Conservation (phyloP, 1,140 invertebrate genomes). For the Drosophila oshimai region DNA sequence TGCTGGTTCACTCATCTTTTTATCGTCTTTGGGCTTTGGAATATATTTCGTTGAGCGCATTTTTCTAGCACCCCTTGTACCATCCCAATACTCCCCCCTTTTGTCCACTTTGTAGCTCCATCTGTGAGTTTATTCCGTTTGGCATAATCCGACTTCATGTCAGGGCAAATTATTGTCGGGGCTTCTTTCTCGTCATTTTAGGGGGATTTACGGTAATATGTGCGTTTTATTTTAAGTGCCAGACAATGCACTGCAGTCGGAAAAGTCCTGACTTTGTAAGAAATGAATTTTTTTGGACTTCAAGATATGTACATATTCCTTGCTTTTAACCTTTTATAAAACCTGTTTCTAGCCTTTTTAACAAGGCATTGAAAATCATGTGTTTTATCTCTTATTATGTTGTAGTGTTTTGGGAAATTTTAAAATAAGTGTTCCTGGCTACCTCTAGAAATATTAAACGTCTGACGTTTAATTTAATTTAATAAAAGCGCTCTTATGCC, state of each 20-base stretch:
- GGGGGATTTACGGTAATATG: slow-evolving; percentile 24
- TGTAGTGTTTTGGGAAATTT: too few species aligned
- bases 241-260: slow-evolving; percentile 39
- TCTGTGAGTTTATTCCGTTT: background rate
- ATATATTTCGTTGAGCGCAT: slow-evolving; percentile 28
- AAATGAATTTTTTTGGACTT: too few species aligned
- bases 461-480: too few species aligned
- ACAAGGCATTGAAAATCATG: too few species aligned
- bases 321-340: too few species aligned
- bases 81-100: background rate
- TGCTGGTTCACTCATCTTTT: slow-evolving; percentile 54
- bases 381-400: too few species aligned
- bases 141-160: slow-evolving; percentile 60
- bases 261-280: too few species aligned
- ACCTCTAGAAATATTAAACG: too few species aligned
- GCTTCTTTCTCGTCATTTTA: slow-evolving; percentile 8
- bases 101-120: background rate
- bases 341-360: too few species aligned
- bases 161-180: slow-evolving; percentile 56
- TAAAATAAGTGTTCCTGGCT: too few species aligned
- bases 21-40: slow-evolving; percentile 9
- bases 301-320: too few species aligned
- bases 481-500: too few species aligned
- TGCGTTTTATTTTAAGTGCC: slow-evolving; percentile 67
- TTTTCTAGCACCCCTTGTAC: slow-evolving; percentile 6